A percentile compares a stretch with the other conserved stretches of the same genome.
These are phyloP conservation scores for Malurus elegans DNA, from an alignment of 2,113 vertebrate genomes.

Conservation along the genomic window DNA sequence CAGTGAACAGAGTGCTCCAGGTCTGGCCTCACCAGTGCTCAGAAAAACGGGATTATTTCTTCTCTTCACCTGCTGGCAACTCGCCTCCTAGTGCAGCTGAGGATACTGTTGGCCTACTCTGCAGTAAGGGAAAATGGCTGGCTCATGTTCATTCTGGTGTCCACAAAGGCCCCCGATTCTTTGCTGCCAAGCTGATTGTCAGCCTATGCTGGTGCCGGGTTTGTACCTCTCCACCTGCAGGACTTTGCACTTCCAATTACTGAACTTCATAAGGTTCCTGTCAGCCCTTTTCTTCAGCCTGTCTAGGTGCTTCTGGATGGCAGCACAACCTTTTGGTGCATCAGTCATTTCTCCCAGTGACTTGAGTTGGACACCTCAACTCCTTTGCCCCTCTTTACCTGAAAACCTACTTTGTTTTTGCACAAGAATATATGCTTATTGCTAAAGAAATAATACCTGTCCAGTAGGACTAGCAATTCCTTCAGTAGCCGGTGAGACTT, in stretches of 20 bases:
- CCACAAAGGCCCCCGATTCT: neutral
- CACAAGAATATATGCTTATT: neutral
- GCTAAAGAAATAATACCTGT: neutral
- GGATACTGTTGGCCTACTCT: neutral
- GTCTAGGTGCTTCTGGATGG: neutral
- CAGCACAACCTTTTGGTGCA: fast-evolving
- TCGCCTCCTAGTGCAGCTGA: fast-evolving
- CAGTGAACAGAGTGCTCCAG: neutral
- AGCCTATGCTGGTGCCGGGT: neutral
- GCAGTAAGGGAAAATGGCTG: neutral
- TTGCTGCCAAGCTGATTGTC: neutral
- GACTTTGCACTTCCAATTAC: neutral
- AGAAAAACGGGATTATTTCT: fast-evolving
- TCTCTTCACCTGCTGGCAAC: neutral
- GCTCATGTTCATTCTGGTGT: neutral
- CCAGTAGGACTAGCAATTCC: neutral
- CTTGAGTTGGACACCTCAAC: neutral
- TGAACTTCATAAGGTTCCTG: neutral
- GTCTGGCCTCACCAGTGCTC: neutral
- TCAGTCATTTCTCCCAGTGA: neutral
- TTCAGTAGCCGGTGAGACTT: neutral
- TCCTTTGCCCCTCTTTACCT: neutral
- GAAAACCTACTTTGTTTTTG: neutral
- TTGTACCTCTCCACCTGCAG: neutral
- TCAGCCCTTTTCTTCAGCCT: neutral